Conservation (phyloP, 2,888 invertebrate genomes). For the Nemotelus nigrinus region DNA sequence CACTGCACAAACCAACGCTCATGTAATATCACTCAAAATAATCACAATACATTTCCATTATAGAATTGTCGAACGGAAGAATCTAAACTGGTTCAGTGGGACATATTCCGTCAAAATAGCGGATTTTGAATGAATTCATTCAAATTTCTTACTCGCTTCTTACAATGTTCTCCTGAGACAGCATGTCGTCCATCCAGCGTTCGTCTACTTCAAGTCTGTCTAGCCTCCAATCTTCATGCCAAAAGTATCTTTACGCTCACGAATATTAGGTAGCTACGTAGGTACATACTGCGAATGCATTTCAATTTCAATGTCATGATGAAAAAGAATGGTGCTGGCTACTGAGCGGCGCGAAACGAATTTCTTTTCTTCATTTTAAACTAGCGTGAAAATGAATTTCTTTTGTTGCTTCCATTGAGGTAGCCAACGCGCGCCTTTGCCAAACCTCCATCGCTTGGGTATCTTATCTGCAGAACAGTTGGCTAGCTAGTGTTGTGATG, state of each 20-base stretch:
- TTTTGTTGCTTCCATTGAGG: not conserved
- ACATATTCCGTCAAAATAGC: slow-evolving; percentile 4
- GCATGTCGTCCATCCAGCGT: too few relatives aligned
- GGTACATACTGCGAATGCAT: not conserved
- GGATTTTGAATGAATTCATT: slow-evolving; percentile 1
- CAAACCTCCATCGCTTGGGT: too few relatives aligned
- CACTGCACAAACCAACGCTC: too few relatives aligned
- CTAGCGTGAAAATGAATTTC: slow-evolving; percentile 7
- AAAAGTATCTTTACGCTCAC: too few relatives aligned
- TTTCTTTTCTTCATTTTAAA: slow-evolving; percentile 1
- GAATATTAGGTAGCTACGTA: too few relatives aligned
- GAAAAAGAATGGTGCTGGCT: not conserved
- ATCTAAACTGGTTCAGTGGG: not conserved
- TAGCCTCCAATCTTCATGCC: not conserved
- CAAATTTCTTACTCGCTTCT: too few relatives aligned
- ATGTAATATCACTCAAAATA: too few relatives aligned
- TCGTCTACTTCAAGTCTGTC: not conserved
- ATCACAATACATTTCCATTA: too few relatives aligned
- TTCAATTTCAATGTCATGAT: slow-evolving; percentile 8
- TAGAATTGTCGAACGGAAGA: not conserved
- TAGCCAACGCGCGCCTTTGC: too few relatives aligned
- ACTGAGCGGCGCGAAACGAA: not conserved
- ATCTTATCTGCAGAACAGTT: too few relatives aligned
- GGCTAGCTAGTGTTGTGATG: not conserved
- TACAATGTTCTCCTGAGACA: too few relatives aligned